Evolutionary conservation across 2,888 invertebrate species (phyloP).

Genomic region (Zele albiditarsus): DNA sequence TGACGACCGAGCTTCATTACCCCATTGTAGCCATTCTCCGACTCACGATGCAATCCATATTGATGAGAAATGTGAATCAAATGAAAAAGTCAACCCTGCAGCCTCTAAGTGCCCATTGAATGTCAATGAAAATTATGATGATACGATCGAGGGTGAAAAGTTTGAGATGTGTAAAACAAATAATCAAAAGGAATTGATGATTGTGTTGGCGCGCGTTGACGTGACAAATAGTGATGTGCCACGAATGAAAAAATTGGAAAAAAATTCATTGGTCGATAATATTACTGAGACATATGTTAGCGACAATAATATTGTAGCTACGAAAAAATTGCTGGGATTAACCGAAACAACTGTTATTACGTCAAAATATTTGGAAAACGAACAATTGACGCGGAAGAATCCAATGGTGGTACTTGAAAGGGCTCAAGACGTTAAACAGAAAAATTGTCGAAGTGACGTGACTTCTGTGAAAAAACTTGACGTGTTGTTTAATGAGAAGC

Average conservation of each 20-base stretch:
- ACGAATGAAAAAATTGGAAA: conserved; percentile 1
- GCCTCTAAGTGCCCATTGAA: not conserved
- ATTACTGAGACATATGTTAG: conserved; percentile 2
- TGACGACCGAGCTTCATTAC: conserved; percentile 32
- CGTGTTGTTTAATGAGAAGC: not conserved
- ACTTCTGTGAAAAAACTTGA: conserved; percentile 35
- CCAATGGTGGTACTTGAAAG: conserved; percentile 56
- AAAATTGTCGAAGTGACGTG: conserved; percentile 44
- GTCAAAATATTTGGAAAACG: conserved; percentile 45
- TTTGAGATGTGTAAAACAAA: not conserved
- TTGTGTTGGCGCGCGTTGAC: conserved; percentile 61
- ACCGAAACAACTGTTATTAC: conserved; percentile 2
- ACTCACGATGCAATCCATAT: not conserved
- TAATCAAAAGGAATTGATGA: conserved; percentile 48
- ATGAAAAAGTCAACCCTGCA: not conserved
- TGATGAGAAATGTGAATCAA: conserved; percentile 12
- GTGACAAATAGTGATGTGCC: not conserved
- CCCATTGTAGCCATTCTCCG: not conserved
- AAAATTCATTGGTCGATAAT: conserved; percentile 3
- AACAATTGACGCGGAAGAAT: conserved; percentile 49
- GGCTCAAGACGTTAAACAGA: conserved; percentile 43
- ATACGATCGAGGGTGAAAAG: conserved; percentile 10
- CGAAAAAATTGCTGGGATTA: conserved; percentile 2
- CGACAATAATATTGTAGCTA: conserved; percentile 22
- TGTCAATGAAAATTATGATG: conserved; percentile 5